Evolutionary conservation across 2,888 invertebrate species (phyloP).

Genomic region (Portevinia maculata): DNA sequence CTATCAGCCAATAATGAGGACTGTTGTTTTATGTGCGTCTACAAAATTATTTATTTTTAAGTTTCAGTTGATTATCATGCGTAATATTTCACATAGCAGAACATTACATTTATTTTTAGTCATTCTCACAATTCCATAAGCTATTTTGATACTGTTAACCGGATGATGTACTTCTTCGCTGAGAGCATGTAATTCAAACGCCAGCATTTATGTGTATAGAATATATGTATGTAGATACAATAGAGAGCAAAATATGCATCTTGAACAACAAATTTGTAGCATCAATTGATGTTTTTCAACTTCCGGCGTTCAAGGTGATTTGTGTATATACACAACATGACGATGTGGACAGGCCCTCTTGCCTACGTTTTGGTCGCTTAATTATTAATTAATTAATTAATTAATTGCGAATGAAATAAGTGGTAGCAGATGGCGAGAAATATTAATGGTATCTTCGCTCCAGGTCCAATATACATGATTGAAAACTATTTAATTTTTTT

Average conservation of each 20-base stretch:
- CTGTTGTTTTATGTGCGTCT: neutral
- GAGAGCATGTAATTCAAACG: conserved; percentile 3
- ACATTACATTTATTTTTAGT: conserved; percentile 8
- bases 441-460: too few relatives aligned
- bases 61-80: neutral
- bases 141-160: conserved; percentile 13
- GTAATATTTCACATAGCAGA: conserved; percentile 5
- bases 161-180: neutral
- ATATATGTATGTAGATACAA: conserved; percentile 18
- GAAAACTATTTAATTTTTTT: too few relatives aligned
- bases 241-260: neutral
- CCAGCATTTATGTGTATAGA: conserved; percentile 11
- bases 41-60: neutral
- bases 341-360: conserved; percentile 26
- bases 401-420: conserved; percentile 33
- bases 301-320: conserved; percentile 51
- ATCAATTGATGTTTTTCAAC: conserved; percentile 1
- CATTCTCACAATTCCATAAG: neutral
- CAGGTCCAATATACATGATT: too few relatives aligned
- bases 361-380: conserved; percentile 10
- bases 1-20: conserved; percentile 11
- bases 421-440: too few relatives aligned
- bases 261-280: too few relatives aligned
- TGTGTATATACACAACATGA: conserved; percentile 7
- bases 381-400: conserved; percentile 37